Conservation (phyloP, 2,113 vertebrate species). For the Taurulus bubalis region DNA sequence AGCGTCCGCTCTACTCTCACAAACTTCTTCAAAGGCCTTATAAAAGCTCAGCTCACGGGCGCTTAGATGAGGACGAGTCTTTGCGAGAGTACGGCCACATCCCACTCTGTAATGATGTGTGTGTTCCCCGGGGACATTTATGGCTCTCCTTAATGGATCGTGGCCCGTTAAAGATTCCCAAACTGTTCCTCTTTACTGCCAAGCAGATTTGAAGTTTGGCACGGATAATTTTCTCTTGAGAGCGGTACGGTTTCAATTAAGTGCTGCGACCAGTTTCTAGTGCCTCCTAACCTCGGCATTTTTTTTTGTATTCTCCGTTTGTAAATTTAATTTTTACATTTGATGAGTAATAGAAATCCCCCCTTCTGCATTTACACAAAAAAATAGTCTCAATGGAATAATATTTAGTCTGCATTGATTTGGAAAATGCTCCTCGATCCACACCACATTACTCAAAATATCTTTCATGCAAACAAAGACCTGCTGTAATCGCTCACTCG, state of each 20-base stretch:
- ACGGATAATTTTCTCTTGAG: constrained; percentile 60
- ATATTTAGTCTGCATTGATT: constrained; percentile 59
- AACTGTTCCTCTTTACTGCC: constrained; percentile 73
- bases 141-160: constrained; percentile 76
- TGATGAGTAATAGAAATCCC: constrained; percentile 50
- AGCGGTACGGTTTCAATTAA: constrained; percentile 78
- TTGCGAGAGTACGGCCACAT: constrained; percentile 49
- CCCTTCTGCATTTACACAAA: constrained; percentile 29
- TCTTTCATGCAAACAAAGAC: constrained; percentile 46
- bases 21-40: constrained; percentile 65
- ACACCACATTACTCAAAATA: constrained; percentile 22
- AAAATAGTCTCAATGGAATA: constrained; percentile 38
- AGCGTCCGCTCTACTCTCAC: constrained; percentile 53
- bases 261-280: constrained; percentile 54
- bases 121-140: constrained; percentile 76
- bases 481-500: constrained; percentile 23
- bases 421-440: constrained; percentile 34
- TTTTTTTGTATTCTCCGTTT: constrained; percentile 57
- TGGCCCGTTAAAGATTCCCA: constrained; percentile 73
- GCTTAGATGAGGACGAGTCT: constrained; percentile 73
- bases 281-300: constrained; percentile 48
- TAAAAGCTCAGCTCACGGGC: constrained; percentile 62
- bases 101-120: constrained; percentile 71
- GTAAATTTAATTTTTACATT: constrained; percentile 61
- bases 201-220: constrained; percentile 71